Evolutionary conservation across 2,888 invertebrate species (phyloP).

Genomic region (Auanema freiburgensis): DNA sequence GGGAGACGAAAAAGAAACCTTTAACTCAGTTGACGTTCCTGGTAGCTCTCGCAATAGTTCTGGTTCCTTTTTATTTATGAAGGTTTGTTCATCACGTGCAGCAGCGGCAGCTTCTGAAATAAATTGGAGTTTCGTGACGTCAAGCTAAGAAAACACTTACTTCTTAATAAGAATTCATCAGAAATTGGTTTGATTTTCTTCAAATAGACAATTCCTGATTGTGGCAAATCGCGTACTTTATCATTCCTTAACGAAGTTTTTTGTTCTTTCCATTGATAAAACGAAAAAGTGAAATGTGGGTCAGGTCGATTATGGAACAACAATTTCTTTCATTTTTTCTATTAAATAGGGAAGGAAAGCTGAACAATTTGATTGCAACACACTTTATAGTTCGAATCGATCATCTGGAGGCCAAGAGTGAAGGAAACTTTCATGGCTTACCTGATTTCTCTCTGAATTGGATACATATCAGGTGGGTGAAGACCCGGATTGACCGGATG

Average conservation of each 20-base stretch:
- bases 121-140: no score
- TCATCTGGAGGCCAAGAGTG: no score
- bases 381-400: neutral
- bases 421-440: neutral
- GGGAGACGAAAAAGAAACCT: no score
- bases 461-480: constrained; percentile 32
- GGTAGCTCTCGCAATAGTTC: no score
- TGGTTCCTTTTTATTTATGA: no score
- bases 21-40: no score
- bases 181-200: constrained; percentile 38
- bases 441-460: constrained; percentile 29
- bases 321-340: constrained; percentile 1
- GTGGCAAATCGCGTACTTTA: constrained; percentile 38
- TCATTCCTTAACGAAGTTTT: constrained; percentile 12
- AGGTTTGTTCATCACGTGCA: no score
- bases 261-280: neutral
- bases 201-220: constrained; percentile 39
- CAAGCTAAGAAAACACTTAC: no score
- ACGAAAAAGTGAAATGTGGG: constrained; percentile 2
- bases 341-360: neutral
- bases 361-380: constrained; percentile 1
- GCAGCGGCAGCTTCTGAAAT: no score
- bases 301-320: neutral
- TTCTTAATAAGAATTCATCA: constrained; percentile 16
- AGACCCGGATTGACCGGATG: constrained; percentile 37